phyloP scores from a whole-genome alignment of 1,140 invertebrate genomes.

The Maniola jurtina region DNA sequence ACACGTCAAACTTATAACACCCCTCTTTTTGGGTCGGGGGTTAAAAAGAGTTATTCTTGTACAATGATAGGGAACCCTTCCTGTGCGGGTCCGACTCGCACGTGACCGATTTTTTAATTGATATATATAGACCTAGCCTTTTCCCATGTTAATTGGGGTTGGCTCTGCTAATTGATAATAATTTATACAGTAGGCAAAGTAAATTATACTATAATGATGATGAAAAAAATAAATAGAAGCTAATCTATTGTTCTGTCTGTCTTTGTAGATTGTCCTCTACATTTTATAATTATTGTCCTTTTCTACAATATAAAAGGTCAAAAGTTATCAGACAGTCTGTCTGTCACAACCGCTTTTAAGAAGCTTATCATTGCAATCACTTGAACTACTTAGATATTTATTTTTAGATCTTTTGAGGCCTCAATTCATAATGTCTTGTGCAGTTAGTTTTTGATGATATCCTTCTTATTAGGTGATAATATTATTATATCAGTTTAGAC shows the following conservation, averaged over 20 bases:
- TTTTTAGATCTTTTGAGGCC: background rate
- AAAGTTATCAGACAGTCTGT: constrained; percentile 7
- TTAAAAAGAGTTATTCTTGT: no score
- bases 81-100: no score
- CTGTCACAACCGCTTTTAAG: constrained; percentile 4
- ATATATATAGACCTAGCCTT: no score
- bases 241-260: background rate
- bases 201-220: background rate
- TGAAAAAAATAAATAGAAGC: background rate
- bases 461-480: no score
- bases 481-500: no score
- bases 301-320: background rate
- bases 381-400: background rate
- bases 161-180: no score
- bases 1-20: no score
- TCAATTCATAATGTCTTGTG: background rate
- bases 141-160: no score
- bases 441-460: background rate
- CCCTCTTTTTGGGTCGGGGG: no score
- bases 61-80: no score
- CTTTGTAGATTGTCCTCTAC: background rate
- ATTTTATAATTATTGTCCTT: background rate
- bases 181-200: no score
- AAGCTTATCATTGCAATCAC: background rate
- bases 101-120: no score